These are phyloP conservation scores for Antennarius striatus DNA, from an alignment of 2,113 vertebrate species.

Conservation along the genomic window DNA sequence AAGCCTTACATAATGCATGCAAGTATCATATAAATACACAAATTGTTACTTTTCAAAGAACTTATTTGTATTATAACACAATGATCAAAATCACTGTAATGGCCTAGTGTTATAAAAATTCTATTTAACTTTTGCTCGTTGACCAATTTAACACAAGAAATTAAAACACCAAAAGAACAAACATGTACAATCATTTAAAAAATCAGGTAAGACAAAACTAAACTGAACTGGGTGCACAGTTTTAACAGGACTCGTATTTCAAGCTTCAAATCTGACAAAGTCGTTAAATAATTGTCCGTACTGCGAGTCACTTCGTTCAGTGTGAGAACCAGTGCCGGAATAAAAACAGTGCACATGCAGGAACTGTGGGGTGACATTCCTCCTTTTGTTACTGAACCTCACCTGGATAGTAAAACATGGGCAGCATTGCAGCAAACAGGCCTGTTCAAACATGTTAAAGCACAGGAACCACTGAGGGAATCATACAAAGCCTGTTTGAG, in stretches of 20 bases:
- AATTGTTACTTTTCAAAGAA: too few relatives aligned
- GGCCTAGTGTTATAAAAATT: too few relatives aligned
- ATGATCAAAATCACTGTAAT: too few relatives aligned
- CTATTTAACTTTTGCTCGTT: too few relatives aligned
- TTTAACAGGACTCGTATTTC: background rate
- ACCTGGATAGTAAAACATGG: constrained; percentile 38
- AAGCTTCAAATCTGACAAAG: background rate
- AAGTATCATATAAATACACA: too few relatives aligned
- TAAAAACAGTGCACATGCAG: background rate
- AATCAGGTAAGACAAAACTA: too few relatives aligned
- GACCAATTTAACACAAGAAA: too few relatives aligned
- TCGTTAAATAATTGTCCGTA: background rate
- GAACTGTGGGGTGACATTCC: constrained; percentile 50
- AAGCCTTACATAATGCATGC: too few relatives aligned
- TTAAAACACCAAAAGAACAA: too few relatives aligned
- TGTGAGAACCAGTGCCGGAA: constrained; percentile 3
- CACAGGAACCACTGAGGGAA: constrained; percentile 32
- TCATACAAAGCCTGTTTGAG: constrained; percentile 40
- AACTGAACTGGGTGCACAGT: too few relatives aligned
- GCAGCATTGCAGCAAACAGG: constrained; percentile 30
- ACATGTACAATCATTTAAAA: too few relatives aligned
- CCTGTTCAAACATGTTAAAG: constrained; percentile 57
- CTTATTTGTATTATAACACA: too few relatives aligned
- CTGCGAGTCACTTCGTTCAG: background rate
- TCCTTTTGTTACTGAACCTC: constrained; percentile 45